These are phyloP conservation scores for Smutsia temminckii DNA, from an alignment of 2,797 vertebrate genomes.

Conservation along the genomic window DNA sequence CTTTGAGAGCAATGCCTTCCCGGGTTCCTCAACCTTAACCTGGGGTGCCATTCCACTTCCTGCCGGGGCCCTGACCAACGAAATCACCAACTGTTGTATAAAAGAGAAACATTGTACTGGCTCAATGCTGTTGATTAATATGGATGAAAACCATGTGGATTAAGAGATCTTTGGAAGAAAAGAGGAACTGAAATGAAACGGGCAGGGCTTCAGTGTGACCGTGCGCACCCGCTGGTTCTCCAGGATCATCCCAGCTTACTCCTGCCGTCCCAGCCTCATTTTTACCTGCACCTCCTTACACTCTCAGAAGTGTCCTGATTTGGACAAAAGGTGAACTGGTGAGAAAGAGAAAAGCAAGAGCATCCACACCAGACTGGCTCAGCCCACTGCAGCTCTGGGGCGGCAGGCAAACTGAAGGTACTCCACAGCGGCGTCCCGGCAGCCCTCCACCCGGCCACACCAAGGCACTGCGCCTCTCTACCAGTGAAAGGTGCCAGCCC, in stretches of 20 bases:
- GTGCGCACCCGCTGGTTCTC: neutral
- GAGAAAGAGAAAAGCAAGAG: neutral
- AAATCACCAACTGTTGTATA: neutral
- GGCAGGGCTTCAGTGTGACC: neutral
- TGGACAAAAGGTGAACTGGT: neutral
- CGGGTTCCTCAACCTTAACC: neutral
- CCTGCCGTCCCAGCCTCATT: too few species aligned
- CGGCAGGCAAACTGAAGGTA: too few species aligned
- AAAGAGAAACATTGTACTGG: neutral
- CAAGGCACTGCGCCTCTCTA: fast-evolving
- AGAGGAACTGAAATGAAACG: fast-evolving
- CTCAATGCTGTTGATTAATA: neutral
- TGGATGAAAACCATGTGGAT: neutral
- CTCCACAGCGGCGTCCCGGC: too few species aligned
- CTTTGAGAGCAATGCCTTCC: neutral
- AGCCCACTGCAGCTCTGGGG: too few species aligned
- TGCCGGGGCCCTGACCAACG: too few species aligned
- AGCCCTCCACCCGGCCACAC: neutral
- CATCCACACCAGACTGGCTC: neutral
- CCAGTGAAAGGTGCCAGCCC: neutral
- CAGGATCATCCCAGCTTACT: neutral
- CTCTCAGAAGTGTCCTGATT: neutral
- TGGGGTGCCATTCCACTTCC: too few species aligned
- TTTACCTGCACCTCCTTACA: too few species aligned
- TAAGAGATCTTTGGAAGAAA: neutral